These are phyloP conservation scores for Akabosia matsudoensis DNA, from an alignment of 1,140 invertebrate genomes.

Conservation along the genomic window DNA sequence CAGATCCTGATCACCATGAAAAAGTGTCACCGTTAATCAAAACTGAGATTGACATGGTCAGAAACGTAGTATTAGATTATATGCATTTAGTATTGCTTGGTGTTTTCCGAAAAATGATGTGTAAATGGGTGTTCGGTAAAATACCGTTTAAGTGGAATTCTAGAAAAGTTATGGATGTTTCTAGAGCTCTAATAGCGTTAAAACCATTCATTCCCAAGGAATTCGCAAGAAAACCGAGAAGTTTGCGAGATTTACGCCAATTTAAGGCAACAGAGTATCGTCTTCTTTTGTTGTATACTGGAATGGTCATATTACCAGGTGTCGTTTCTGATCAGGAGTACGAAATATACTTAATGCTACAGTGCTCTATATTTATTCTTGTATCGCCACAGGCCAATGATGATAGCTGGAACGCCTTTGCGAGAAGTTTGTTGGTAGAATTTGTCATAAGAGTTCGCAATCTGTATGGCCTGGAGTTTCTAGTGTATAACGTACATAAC, in stretches of 20 bases:
- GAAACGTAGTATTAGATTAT: slow-evolving; percentile 49
- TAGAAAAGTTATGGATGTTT: slow-evolving; percentile 22
- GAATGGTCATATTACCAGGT: slow-evolving; percentile 50
- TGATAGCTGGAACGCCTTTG: neutral
- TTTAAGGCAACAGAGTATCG: slow-evolving; percentile 57
- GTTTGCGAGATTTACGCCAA: slow-evolving; percentile 49
- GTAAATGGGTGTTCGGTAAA: slow-evolving; percentile 48
- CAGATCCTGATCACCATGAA: neutral
- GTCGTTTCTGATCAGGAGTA: slow-evolving; percentile 39
- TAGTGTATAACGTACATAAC: neutral
- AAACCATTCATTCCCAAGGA: slow-evolving; percentile 48
- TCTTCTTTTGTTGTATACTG: slow-evolving; percentile 54
- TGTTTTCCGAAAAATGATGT: slow-evolving; percentile 47
- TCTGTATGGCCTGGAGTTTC: neutral
- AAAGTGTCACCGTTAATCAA: neutral
- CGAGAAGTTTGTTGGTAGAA: neutral
- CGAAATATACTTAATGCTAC: neutral
- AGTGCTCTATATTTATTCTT: neutral
- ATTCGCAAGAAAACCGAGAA: slow-evolving; percentile 52
- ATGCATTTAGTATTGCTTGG: slow-evolving; percentile 51
- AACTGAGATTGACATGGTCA: slow-evolving; percentile 31
- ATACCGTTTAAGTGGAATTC: slow-evolving; percentile 1
- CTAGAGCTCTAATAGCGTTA: slow-evolving; percentile 10
- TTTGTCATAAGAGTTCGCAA: neutral
- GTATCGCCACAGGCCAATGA: neutral